Evolutionary conservation across 2,888 invertebrate genomes (phyloP).

Genomic region (Allophyes oxyacanthae): DNA sequence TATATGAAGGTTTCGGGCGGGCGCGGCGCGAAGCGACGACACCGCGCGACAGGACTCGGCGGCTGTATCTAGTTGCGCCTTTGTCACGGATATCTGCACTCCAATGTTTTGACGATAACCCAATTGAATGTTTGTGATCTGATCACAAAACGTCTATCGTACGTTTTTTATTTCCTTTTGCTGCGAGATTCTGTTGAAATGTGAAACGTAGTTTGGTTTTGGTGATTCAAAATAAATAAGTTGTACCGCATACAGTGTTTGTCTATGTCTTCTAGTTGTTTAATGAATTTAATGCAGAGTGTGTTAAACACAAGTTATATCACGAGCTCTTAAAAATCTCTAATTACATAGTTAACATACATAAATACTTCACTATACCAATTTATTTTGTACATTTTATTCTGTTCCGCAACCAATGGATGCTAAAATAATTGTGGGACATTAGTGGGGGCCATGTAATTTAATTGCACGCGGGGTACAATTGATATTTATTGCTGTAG

Average conservation of each 20-base stretch:
- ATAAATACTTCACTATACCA: constrained; percentile 10
- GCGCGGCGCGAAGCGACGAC: constrained; percentile 38
- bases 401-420: constrained; percentile 40
- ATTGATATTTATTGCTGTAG: constrained; percentile 60
- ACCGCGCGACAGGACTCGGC: constrained; percentile 33
- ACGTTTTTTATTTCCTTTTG: constrained; percentile 42
- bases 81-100: constrained; percentile 60
- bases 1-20: constrained; percentile 39
- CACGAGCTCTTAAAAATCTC: no score
- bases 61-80: constrained; percentile 52
- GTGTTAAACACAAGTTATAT: neutral
- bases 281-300: neutral
- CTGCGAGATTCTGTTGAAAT: constrained; percentile 41
- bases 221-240: constrained; percentile 12
- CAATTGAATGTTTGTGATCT: constrained; percentile 58
- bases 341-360: neutral
- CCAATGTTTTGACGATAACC: constrained; percentile 62
- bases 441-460: constrained; percentile 61
- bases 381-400: constrained; percentile 44
- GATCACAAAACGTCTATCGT: constrained; percentile 47
- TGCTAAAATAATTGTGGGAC: constrained; percentile 60
- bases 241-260: constrained; percentile 4
- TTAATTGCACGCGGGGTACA: constrained; percentile 58
- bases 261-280: neutral
- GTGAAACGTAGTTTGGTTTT: constrained; percentile 26